A percentile compares a stretch with the other conserved stretches of the same genome.
These are phyloP conservation scores for Enteromius radiatus DNA, from an alignment of 2,797 vertebrate species.

Conservation along the genomic window DNA sequence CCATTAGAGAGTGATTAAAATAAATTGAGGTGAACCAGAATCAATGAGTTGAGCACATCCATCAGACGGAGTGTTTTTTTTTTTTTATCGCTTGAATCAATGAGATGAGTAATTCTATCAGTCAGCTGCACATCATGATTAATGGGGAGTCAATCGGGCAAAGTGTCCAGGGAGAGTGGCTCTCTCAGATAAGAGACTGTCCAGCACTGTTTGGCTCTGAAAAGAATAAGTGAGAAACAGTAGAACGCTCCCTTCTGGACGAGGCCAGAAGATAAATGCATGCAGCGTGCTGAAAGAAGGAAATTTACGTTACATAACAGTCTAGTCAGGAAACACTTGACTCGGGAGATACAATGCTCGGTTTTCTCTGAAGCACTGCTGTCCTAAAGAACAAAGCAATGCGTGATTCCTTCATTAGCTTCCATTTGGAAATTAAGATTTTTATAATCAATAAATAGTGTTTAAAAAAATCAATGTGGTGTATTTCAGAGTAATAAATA, in stretches of 20 bases:
- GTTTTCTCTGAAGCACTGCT: not conserved
- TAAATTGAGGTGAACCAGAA: slow-evolving; percentile 79
- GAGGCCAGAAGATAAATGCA: not conserved
- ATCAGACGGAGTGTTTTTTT: slow-evolving; percentile 72
- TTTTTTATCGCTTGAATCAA: slow-evolving; percentile 72
- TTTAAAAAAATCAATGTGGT: not conserved
- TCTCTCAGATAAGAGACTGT: slow-evolving; percentile 71
- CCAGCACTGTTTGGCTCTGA: slow-evolving; percentile 59
- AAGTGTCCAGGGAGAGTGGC: slow-evolving; percentile 71
- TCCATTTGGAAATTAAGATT: not conserved
- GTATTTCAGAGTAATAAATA: not conserved
- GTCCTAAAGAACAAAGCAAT: not conserved
- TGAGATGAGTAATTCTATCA: slow-evolving; percentile 83
- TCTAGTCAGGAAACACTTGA: not conserved
- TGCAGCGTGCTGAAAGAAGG: not conserved
- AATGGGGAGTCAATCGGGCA: slow-evolving; percentile 76
- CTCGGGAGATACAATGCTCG: not conserved
- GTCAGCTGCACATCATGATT: slow-evolving; percentile 75
- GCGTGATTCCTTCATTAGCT: not conserved
- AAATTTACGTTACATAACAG: not conserved
- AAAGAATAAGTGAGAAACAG: slow-evolving; percentile 39
- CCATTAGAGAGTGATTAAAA: slow-evolving; percentile 79
- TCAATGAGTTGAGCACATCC: slow-evolving; percentile 73
- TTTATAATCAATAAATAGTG: not conserved
- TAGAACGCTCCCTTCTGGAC: slow-evolving; percentile 7